A percentile compares a stretch with the other conserved stretches of the same genome.
These are phyloP conservation scores for Nothoprocta pentlandii DNA, from an alignment of 2,113 vertebrate species.

Conservation along the genomic window DNA sequence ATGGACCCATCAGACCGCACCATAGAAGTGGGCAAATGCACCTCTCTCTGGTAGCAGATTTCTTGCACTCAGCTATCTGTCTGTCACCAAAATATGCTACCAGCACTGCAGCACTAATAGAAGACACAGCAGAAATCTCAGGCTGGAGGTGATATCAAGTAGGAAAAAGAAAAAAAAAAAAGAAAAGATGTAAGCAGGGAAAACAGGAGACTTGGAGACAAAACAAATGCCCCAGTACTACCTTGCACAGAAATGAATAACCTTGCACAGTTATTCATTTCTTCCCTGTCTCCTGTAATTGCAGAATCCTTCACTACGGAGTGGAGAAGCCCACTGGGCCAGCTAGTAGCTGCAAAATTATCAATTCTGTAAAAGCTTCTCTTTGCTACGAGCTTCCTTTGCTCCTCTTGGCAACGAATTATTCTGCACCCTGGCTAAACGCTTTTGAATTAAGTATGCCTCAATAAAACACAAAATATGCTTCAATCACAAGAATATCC, in stretches of 20 bases:
- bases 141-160: not conserved
- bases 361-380: not conserved
- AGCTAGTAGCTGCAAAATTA: not conserved
- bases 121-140: not conserved
- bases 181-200: not conserved
- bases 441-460: conserved; percentile 5
- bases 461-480: not conserved
- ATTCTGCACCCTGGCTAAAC: not conserved
- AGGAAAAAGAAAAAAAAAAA: not conserved
- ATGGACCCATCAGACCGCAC: accelerated
- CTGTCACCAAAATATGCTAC: not conserved
- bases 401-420: not conserved
- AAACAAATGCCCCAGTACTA: not conserved
- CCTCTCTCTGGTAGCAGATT: accelerated
- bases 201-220: not conserved
- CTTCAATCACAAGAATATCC: not conserved
- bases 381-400: not conserved
- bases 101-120: not conserved
- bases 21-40: not conserved
- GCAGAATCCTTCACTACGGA: not conserved
- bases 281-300: not conserved
- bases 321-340: not conserved
- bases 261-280: not conserved
- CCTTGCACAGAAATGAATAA: not conserved
- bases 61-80: accelerated